Base-by-base conservation (phyloP, 2,797 vertebrate genomes). In the Yasuhikotakia modesta region DNA sequence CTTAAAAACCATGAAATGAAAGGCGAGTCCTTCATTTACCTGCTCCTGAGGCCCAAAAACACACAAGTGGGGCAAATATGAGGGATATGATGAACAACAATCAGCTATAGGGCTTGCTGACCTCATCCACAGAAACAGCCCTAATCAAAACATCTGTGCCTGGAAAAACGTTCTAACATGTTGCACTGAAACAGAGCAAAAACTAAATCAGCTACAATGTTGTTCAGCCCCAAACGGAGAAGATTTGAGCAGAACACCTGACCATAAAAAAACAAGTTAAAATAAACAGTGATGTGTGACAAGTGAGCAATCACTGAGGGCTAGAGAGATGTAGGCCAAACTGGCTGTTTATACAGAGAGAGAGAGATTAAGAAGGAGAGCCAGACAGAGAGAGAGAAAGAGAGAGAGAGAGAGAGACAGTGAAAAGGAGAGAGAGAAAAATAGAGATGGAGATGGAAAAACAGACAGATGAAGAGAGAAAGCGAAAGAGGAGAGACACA, bases 1-100 rank as follows among this genome's bases (percentile, higher is more conserved):
- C 60, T 50, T 22, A 64, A 76, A 46, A 84, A 6, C 4, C 10
- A 70, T 39, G 67, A 85, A 87, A 72, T 73, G 73, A 81, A 82
- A 71, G 74, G 60, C 19, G 35, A 57, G 43, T 50, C 7, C 27
- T 30, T 72, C 16, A 63, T 30, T 76, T 35, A 30, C 11, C 24
- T 30, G 52, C 6, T 19, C 52, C 24, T 2, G 27, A 61, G 58
- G 27, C 58, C 27, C 27, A 17, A 30, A 61, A 17, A 61, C 58
- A 60, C 24, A 45, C 45, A 60, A 48, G 19, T 53, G 32, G 30
- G 64, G 19, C n/a, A 11, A 61, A 48, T 61, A 60, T 22, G n/a
- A 52, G 24, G 2, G 8, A 76, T 60, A 48, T 45, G 10, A 48
- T 13, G 46, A 58, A 24, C 46, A 74, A 52, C 0, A 73, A 52